Percentiles rank a stretch among this genome's conserved stretches.
Evolutionary conservation across 2,888 invertebrate species (phyloP).

Genomic region (Endotricha flammealis): DNA sequence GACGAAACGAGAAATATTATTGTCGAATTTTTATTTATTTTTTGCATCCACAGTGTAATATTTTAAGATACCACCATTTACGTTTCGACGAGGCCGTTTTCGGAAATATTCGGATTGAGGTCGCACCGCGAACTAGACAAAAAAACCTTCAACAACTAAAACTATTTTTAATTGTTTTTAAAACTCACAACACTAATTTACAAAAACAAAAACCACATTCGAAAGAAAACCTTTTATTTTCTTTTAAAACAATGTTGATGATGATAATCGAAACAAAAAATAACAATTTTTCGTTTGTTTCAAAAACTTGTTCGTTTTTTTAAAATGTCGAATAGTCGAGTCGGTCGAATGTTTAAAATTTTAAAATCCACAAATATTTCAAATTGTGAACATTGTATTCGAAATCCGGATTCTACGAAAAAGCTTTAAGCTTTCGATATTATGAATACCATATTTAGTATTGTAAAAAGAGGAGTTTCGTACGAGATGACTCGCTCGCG

Average conservation of each 20-base stretch:
- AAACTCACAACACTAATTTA: neutral
- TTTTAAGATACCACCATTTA: neutral
- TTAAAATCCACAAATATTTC: constrained; percentile 10
- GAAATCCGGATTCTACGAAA: constrained; percentile 32
- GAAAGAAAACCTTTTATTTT: constrained; percentile 1
- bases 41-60: neutral
- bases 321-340: neutral
- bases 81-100: neutral
- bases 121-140: neutral
- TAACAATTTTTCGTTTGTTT: neutral
- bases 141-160: neutral
- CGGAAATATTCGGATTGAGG: constrained; percentile 6
- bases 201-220: neutral
- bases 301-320: neutral
- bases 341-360: constrained; percentile 6
- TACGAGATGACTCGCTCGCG: constrained; percentile 19
- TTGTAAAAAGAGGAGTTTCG: constrained; percentile 19
- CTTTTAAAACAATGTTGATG: constrained; percentile 1
- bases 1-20: constrained; percentile 28
- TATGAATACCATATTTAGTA: constrained; percentile 47
- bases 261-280: constrained; percentile 6
- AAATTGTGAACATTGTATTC: constrained; percentile 15
- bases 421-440: constrained; percentile 33
- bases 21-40: constrained; percentile 1
- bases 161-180: neutral